These are phyloP conservation scores for Falco punctatus DNA, from an alignment of 2,113 vertebrate genomes.

Conservation along the genomic window DNA sequence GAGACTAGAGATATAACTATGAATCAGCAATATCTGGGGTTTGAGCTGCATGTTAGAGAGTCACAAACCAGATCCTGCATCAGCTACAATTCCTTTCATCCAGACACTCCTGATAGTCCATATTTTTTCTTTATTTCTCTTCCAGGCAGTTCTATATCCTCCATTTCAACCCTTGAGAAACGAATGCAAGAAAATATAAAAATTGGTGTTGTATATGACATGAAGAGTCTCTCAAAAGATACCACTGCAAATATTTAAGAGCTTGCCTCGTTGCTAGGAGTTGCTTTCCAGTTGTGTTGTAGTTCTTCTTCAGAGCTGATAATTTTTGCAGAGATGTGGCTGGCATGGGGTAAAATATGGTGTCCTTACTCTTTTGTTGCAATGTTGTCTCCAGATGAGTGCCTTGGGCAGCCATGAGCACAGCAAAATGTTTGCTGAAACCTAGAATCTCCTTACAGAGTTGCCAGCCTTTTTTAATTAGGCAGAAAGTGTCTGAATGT, in stretches of 20 bases:
- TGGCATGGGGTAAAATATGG: not conserved
- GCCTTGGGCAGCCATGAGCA: not conserved
- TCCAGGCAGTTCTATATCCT: not conserved
- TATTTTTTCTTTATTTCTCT: not conserved
- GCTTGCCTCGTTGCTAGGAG: not conserved
- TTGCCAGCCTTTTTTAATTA: not conserved
- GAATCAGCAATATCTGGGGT: not conserved
- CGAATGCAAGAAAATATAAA: not conserved
- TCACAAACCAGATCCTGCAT: not conserved
- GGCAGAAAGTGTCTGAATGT: not conserved
- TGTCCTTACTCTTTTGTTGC: not conserved
- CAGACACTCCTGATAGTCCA: not conserved
- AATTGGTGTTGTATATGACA: rapidly evolving
- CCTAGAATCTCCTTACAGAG: not conserved
- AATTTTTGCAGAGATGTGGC: not conserved
- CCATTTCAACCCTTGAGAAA: not conserved
- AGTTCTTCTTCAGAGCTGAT: not conserved
- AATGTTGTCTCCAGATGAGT: not conserved
- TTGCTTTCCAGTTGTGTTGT: not conserved
- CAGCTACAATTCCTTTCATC: not conserved
- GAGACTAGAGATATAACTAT: not conserved
- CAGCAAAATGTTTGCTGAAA: not conserved
- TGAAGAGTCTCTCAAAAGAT: not conserved
- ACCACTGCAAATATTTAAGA: not conserved
- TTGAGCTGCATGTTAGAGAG: not conserved